phyloP scores from a whole-genome alignment of 2,797 vertebrate genomes.

The Coccyzus lansbergi region DNA sequence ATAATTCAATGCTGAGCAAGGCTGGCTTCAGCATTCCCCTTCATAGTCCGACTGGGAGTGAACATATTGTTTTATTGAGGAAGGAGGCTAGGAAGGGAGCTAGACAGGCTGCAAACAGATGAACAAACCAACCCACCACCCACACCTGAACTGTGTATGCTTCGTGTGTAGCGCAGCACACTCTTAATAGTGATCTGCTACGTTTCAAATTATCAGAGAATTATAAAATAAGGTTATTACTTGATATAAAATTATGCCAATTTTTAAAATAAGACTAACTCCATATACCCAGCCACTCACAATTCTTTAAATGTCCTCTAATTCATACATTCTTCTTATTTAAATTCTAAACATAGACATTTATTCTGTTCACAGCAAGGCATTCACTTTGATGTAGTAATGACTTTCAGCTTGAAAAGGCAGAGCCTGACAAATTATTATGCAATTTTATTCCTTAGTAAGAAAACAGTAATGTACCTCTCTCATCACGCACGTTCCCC shows the following conservation, averaged over 20 bases:
- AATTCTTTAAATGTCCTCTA: background rate
- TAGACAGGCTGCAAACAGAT: background rate
- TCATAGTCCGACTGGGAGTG: rapidly evolving
- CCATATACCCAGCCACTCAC: background rate
- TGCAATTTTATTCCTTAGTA: background rate
- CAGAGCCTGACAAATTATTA: background rate
- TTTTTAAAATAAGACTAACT: background rate
- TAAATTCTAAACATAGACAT: slow-evolving; percentile 18
- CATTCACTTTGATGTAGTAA: background rate
- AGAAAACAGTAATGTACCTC: background rate
- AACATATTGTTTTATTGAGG: rapidly evolving
- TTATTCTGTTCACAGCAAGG: background rate
- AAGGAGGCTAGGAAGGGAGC: background rate
- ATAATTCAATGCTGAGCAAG: background rate
- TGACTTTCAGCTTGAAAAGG: slow-evolving; percentile 17
- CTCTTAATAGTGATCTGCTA: rapidly evolving
- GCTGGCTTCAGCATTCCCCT: background rate
- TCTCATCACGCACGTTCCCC: background rate
- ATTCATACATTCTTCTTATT: background rate
- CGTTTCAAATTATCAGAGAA: background rate
- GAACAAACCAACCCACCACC: background rate
- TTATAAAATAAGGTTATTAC: background rate
- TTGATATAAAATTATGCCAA: background rate
- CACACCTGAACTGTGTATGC: background rate
- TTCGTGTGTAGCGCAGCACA: background rate